A percentile compares a stretch with the other conserved stretches of the same genome.
Conservation (phyloP, 1,140 invertebrate genomes). For the Aphaenogaster floridana region DNA sequence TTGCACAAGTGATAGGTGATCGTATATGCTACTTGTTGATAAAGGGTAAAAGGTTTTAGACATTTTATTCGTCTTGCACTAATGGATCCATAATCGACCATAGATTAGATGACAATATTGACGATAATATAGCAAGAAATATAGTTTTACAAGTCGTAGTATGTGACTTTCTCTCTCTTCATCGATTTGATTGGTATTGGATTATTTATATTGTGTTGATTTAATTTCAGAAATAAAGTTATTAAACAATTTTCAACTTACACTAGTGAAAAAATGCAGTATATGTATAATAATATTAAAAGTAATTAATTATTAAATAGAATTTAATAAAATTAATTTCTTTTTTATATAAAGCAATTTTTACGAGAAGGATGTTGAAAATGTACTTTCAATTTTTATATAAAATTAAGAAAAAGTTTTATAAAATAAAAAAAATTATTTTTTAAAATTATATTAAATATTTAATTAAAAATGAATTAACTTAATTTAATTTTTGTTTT, state of each 20-base stretch:
- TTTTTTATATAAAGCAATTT: background rate
- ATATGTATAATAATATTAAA: background rate
- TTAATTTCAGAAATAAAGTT: conserved; percentile 31
- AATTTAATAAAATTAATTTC: background rate
- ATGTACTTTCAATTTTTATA: background rate
- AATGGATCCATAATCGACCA: conserved; percentile 48
- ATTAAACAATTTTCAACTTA: background rate
- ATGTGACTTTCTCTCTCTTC: background rate
- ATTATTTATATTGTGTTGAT: background rate
- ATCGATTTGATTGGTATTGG: background rate
- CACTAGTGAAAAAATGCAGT: background rate
- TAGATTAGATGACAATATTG: conserved; percentile 41
- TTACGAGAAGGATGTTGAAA: background rate
- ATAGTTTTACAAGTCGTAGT: background rate
- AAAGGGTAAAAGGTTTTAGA: conserved; percentile 50
- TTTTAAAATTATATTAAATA: background rate
- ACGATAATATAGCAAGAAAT: conserved; percentile 26
- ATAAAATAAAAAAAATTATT: conserved; percentile 1
- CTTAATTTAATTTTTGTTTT: conserved; percentile 18
- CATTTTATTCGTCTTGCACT: conserved; percentile 38
- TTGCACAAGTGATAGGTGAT: conserved; percentile 15
- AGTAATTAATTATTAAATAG: background rate
- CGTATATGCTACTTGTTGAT: conserved; percentile 20
- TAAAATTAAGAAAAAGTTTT: background rate
- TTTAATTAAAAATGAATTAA: conserved; percentile 24